phyloP scores from a whole-genome alignment of 2,113 vertebrate species.

The Cisticola juncidis region DNA sequence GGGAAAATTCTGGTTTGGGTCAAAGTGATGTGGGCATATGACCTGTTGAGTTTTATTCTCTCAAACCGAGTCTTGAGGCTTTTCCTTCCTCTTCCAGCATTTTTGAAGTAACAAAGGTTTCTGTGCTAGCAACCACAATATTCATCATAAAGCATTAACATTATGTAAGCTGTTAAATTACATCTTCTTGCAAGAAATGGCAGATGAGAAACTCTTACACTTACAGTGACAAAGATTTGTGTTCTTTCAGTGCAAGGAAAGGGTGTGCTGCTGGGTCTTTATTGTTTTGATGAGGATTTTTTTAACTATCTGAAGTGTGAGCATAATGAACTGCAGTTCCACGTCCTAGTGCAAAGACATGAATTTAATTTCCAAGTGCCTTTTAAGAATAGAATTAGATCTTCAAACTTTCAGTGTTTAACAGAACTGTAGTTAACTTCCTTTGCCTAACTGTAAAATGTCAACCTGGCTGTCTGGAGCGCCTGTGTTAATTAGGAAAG shows the following conservation, averaged over 20 bases:
- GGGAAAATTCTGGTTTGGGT: neutral
- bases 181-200: neutral
- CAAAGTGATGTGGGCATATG: neutral
- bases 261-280: neutral
- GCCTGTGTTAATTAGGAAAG: constrained; percentile 53
- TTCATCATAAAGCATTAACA: neutral
- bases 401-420: neutral
- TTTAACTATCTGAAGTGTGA: neutral
- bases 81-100: neutral
- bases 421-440: neutral
- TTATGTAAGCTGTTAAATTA: neutral
- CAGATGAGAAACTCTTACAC: neutral
- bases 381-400: constrained; percentile 1
- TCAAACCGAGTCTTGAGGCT: neutral
- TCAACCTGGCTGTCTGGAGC: constrained; percentile 48
- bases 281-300: neutral
- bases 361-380: neutral
- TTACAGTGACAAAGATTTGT: neutral
- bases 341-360: neutral
- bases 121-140: neutral
- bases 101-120: neutral
- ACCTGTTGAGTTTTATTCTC: neutral
- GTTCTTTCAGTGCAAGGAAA: neutral
- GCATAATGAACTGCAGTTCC: neutral
- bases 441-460: constrained; percentile 7